Base-by-base conservation (phyloP, 1,140 invertebrate genomes). In the Magallana ariakensis region DNA sequence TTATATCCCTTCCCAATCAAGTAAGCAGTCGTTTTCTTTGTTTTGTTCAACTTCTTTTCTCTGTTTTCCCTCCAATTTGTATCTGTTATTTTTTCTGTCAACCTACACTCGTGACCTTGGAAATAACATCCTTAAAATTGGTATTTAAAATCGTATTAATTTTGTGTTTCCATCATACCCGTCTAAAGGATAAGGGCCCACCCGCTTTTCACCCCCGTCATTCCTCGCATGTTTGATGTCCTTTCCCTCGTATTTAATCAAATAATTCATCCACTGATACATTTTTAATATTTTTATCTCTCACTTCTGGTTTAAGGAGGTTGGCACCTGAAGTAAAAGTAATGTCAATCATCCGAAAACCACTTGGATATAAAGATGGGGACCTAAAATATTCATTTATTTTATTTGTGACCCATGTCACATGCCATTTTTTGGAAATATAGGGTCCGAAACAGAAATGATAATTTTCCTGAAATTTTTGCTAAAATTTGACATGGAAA, bases 51-150 rank as follows among this genome's bases (percentile, higher is more conserved):
- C 9, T 62, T 85, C 62, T 19, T 46, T 33, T 33, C 33, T 33
- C 33, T 33, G 33, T 33, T 33, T 33, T 33, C 33, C 33, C 33
- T 33, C 33, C 33, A 33, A 33, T 33, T 33, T 4, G 2, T 33
- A 33, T n/a, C n/a, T 33, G 2, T 33, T 33, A 3, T 33, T 33
- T 33, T 33, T 7, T 75, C 26, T 11, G 62, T 80, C 33, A 57
- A 11, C 33, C 80, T 22, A 19, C 82, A 84, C 13, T 60, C 33
- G 54, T 87, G 86, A 10, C 86, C 86, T 60, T 87, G 86, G 16
- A n/a, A 87, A 33, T 84, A 84, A 55, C 86, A 87, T 9, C 86
- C 86, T 58, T 87, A 53, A 26, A 87, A 87, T n/a, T 87, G 86
- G n/a, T 84, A n/a, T n/a, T n/a, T n/a, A n/a, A 75, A 3, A 84